A percentile compares a stretch with the other conserved stretches of the same genome.
Evolutionary conservation across 2,113 vertebrate species (phyloP).

Genomic region (Speoplatyrhinus poulsoni): DNA sequence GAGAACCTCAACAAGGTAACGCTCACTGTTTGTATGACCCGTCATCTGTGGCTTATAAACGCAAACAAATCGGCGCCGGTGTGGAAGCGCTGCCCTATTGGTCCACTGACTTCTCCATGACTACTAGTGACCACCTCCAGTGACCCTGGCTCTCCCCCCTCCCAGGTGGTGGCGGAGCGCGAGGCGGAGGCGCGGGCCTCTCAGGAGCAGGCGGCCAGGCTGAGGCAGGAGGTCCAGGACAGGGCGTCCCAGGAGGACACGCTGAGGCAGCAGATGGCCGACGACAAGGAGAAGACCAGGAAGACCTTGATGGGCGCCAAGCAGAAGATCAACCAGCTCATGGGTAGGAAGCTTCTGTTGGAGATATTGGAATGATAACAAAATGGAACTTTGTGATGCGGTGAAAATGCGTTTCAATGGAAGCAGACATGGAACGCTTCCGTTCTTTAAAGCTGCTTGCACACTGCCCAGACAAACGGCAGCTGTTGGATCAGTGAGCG

Average conservation of each 20-base stretch:
- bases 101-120: neutral
- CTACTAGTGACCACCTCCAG: neutral
- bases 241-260: conserved; percentile 85
- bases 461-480: no score
- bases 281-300: conserved; percentile 94
- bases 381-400: no score
- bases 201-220: conserved; percentile 84
- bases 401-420: no score
- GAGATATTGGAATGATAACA: no score
- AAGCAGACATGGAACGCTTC: no score
- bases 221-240: conserved; percentile 91
- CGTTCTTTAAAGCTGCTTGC: no score
- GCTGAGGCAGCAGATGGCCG: conserved; percentile 86
- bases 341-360: conserved; percentile 66
- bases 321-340: conserved; percentile 89
- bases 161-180: conserved; percentile 84
- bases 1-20: conserved; percentile 87
- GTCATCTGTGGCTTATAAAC: no score
- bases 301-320: conserved; percentile 89
- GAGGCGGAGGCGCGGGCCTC: conserved; percentile 82
- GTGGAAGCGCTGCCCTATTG: neutral
- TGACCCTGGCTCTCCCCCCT: neutral
- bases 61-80: neutral
- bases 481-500: no score
- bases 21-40: neutral